A percentile compares a stretch with the other conserved stretches of the same genome.
Evolutionary conservation across 64 coral and sea anemone genomes (phyloP).

Genomic region (Montipora efflorescens): DNA sequence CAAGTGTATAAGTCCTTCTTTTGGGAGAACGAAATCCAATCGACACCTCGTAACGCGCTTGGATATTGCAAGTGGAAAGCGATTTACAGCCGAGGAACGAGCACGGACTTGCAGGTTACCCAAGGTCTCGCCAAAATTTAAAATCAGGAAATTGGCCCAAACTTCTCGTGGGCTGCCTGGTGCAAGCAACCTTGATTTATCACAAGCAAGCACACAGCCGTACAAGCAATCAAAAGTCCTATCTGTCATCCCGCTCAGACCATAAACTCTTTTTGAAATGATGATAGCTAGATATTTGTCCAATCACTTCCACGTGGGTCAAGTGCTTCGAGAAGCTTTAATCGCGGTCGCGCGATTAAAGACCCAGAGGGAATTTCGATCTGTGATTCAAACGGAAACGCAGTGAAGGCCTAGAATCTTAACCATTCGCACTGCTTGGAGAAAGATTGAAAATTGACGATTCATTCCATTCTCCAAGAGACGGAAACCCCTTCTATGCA

Average conservation of each 20-base stretch:
- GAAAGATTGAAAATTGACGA: neutral
- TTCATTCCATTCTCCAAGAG: neutral
- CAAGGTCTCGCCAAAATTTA: no score
- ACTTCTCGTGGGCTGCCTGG: constrained; percentile 8
- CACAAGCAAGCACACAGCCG: neutral
- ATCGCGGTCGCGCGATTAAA: neutral
- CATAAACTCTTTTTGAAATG: constrained; percentile 6
- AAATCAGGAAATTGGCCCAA: neutral
- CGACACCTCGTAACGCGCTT: neutral
- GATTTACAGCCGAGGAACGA: neutral
- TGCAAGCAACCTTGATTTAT: constrained; percentile 2
- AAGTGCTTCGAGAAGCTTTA: constrained; percentile 39
- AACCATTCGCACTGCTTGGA: neutral
- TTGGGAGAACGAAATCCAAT: constrained; percentile 43
- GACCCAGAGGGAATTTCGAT: constrained; percentile 38
- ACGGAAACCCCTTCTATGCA: neutral
- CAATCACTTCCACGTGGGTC: constrained; percentile 13
- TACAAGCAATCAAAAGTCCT: constrained; percentile 11
- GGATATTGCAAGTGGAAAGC: neutral
- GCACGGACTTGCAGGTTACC: no score
- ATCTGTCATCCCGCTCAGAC: constrained; percentile 26
- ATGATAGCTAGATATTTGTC: neutral
- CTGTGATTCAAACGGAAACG: constrained; percentile 34
- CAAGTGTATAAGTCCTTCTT: constrained; percentile 16
- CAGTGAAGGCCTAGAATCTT: constrained; percentile 18